Conservation (phyloP, 37 sponge, comb jelly and placozoan genomes). For the Beroe forskalii region DNA sequence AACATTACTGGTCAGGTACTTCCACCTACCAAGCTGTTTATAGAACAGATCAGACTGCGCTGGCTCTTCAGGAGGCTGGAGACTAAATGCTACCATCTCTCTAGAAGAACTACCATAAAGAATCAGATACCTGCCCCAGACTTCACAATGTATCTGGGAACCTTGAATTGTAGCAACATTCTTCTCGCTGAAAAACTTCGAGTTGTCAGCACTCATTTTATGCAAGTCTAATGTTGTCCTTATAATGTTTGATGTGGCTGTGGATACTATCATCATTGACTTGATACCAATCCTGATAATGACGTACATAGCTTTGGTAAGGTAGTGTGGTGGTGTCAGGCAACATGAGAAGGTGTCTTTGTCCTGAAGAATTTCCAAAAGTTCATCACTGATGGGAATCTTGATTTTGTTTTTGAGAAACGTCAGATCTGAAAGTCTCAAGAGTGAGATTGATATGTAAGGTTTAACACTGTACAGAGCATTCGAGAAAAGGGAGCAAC, state of each 20-base stretch:
- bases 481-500: background rate
- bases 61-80: background rate
- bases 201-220: background rate
- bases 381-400: background rate
- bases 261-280: constrained; percentile 15
- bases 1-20: background rate
- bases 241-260: constrained; percentile 23
- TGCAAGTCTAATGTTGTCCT: constrained; percentile 9
- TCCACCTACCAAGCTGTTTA: background rate
- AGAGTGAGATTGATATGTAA: background rate
- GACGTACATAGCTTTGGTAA: background rate
- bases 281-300: background rate
- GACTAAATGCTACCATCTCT: background rate
- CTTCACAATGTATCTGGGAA: background rate
- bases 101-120: background rate
- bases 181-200: constrained; percentile 5
- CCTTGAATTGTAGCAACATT: background rate
- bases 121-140: constrained; percentile 1
- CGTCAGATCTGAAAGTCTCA: background rate
- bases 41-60: background rate
- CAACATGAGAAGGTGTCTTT: background rate
- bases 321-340: constrained; percentile 45
- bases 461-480: constrained; percentile 29
- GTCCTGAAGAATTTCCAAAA: background rate
- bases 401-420: constrained; percentile 24